Evolutionary conservation across 2,797 vertebrate species (phyloP), one percentile per base, ranked within the genome.

Genomic region (Discoglossus pictus): DNA sequence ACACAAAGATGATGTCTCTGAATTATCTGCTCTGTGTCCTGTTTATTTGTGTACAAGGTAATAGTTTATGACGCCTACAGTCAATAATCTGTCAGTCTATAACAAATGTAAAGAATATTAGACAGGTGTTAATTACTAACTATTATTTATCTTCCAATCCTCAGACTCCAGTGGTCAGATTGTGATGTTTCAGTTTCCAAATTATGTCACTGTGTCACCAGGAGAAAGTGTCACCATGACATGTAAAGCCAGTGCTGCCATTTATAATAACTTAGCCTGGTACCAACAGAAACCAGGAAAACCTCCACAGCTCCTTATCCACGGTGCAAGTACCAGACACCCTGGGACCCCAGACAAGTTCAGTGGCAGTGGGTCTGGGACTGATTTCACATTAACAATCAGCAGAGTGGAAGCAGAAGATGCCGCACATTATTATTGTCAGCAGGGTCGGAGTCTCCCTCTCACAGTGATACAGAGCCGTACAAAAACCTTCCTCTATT

Each of bases 361-460:
- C 47, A 63, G 46, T 31, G 59, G 36, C 36, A 56, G 18, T n/a
- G n/a, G n/a, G n/a, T n/a, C n/a, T n/a, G 16, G 17, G 2, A 51
- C 27, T 8, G 21, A 59, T 12, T 71, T 21, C 47, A 25, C 60
- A 0, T 13, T 65, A 2, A 51, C 24, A 1, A 65, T 52, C 61
- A 59, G 6, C 3, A 2, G 13, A 0, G 21, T 46, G 3, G 15
- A 43, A 35, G 36, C 13, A 4, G 59, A 39, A 13, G 42, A 63
- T 63, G 34, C 15, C 12, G 18, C 6, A n/a, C n/a, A n/a, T 6
- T 68, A 53, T 46, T 44, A 44, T 8, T 56, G 43, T 34, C 1
- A 1, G 1, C 51, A 62, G 10, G 0, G 0, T 23, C 1, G 31
- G 1, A 0, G 0, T 0, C 25, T 21, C 15, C 6, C 36, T 50